A percentile compares a stretch with the other conserved stretches of the same genome.
phyloP scores from a whole-genome alignment of 2,888 invertebrate genomes.

The Itoplectis maculator region DNA sequence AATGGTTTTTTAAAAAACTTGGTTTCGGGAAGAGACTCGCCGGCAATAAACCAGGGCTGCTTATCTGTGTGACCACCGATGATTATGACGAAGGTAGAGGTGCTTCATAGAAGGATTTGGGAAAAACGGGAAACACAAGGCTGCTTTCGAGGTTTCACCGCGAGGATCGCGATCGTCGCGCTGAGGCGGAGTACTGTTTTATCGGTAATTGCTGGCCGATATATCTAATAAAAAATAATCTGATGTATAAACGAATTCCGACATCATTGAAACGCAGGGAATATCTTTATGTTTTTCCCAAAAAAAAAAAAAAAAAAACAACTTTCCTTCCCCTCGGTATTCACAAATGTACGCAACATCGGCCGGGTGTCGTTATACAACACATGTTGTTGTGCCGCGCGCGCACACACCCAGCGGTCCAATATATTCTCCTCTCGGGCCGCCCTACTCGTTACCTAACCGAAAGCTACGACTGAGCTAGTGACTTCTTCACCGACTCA shows the following conservation, averaged over 20 bases:
- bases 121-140: neutral
- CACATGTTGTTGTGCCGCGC: neutral
- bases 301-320: too few relatives aligned
- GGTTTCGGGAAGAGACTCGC: constrained; percentile 23
- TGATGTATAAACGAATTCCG: too few relatives aligned
- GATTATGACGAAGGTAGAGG: neutral
- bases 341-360: neutral
- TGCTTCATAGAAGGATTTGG: neutral
- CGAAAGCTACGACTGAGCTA: neutral
- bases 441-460: constrained; percentile 9
- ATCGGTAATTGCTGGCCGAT: too few relatives aligned
- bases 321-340: neutral
- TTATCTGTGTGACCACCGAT: constrained; percentile 3
- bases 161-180: neutral
- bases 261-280: too few relatives aligned
- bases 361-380: neutral
- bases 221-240: too few relatives aligned
- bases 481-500: constrained; percentile 2
- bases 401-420: too few relatives aligned
- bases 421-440: neutral
- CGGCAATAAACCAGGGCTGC: constrained; percentile 35
- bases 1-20: constrained; percentile 1
- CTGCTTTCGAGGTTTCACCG: neutral
- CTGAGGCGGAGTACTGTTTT: neutral
- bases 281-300: too few relatives aligned